A percentile compares a stretch with the other conserved stretches of the same genome.
These are phyloP conservation scores for Ellobius talpinus DNA, from an alignment of 2,113 vertebrate genomes.

Conservation along the genomic window DNA sequence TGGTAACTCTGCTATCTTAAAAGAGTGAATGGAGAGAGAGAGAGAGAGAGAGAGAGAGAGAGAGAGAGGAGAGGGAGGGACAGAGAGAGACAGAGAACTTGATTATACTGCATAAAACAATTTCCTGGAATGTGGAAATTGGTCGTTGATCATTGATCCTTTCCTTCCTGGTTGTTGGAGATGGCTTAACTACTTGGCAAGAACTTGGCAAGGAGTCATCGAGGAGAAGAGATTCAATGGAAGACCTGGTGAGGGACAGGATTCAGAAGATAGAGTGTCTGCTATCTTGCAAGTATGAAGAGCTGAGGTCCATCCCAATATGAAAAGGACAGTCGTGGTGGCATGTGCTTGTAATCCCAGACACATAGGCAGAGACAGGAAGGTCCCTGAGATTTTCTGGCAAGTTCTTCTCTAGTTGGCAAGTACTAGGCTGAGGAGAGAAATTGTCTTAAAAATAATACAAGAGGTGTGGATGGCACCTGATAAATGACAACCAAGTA, in stretches of 20 bases:
- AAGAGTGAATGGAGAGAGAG: not conserved
- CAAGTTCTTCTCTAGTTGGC: not conserved
- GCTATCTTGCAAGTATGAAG: not conserved
- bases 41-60: too few relatives aligned
- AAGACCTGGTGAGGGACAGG: not conserved
- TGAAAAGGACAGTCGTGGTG: not conserved
- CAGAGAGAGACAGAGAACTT: not conserved
- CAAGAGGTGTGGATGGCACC: not conserved
- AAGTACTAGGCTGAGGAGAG: not conserved
- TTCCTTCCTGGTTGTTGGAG: not conserved
- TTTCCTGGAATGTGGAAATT: slow-evolving; percentile 6
- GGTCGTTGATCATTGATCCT: not conserved
- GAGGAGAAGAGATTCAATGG: not conserved
- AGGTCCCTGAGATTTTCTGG: not conserved
- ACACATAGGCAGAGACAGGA: not conserved
- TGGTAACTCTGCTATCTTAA: not conserved
- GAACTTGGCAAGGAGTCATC: not conserved
- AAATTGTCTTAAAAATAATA: not conserved
- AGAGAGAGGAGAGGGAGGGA: not conserved
- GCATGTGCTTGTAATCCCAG: not conserved
- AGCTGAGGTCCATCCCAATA: too few relatives aligned
- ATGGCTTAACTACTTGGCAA: not conserved
- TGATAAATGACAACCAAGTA: not conserved
- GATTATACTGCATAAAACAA: not conserved
- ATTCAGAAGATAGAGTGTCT: not conserved